Evolutionary conservation across 2,888 invertebrate species (phyloP).

Genomic region (Eucera pruinosa): DNA sequence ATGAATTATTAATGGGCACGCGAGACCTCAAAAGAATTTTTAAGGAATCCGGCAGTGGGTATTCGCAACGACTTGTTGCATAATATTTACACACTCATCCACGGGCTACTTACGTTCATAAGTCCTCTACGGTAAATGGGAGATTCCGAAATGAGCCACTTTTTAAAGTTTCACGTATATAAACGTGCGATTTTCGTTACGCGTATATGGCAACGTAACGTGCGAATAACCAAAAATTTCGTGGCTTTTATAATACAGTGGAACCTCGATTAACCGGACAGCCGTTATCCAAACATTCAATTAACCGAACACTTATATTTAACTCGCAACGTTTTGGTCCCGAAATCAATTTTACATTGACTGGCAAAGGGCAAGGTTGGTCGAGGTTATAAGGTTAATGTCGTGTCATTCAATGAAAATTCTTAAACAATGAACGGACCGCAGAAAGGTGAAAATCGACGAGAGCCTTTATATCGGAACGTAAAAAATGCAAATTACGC

Average conservation of each 20-base stretch:
- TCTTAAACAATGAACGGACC: background rate
- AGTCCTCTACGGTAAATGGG: background rate
- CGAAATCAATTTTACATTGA: background rate
- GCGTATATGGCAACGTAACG: too few relatives aligned
- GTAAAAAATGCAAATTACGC: constrained; percentile 9
- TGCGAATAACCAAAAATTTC: too few relatives aligned
- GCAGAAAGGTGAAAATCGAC: background rate
- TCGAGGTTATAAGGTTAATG: too few relatives aligned
- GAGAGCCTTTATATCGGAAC: background rate
- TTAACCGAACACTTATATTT: too few relatives aligned
- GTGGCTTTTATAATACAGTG: too few relatives aligned
- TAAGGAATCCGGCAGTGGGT: constrained; percentile 15
- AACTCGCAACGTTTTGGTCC: too few relatives aligned
- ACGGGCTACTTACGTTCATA: background rate
- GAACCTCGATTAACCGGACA: too few relatives aligned
- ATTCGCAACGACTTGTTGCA: constrained; percentile 30
- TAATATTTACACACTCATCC: constrained; percentile 21
- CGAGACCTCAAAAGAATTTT: constrained; percentile 36
- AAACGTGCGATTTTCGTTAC: too few relatives aligned
- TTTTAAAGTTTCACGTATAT: too few relatives aligned
- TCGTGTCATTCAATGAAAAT: background rate
- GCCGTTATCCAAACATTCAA: too few relatives aligned
- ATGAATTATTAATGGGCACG: constrained; percentile 39
- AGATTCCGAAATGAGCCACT: background rate
- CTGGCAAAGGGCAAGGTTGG: background rate